phyloP scores from a whole-genome alignment of 2,888 invertebrate species.

The Smittia sp. region DNA sequence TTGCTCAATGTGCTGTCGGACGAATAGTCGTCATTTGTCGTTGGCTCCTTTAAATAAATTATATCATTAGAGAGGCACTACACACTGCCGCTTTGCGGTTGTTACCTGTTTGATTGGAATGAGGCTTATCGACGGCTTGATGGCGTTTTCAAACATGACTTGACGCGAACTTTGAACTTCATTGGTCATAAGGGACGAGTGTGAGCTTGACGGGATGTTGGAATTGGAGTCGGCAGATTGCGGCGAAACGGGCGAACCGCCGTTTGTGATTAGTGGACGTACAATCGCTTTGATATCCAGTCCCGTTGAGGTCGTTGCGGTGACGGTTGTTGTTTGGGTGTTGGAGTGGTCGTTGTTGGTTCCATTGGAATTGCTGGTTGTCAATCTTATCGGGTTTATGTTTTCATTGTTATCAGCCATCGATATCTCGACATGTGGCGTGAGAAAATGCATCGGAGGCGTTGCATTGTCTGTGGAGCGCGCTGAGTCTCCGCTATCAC shows the following conservation, averaged over 20 bases:
- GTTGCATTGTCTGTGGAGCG: slow-evolving; percentile 83
- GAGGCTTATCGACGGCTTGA: slow-evolving; percentile 80
- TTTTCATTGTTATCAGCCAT: slow-evolving; percentile 78
- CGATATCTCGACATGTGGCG: slow-evolving; percentile 88
- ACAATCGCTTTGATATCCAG: slow-evolving; percentile 44
- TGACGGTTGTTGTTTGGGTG: slow-evolving; percentile 43
- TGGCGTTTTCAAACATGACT: slow-evolving; percentile 54
- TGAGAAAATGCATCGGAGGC: slow-evolving; percentile 87
- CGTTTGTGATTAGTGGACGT: slow-evolving; percentile 43
- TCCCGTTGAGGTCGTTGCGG: slow-evolving; percentile 42
- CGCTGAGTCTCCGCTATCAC: slow-evolving; percentile 80
- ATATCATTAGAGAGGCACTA: no score
- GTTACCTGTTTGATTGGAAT: slow-evolving; percentile 79
- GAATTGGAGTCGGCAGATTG: slow-evolving; percentile 77
- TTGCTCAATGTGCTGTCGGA: slow-evolving; percentile 42
- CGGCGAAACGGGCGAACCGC: slow-evolving; percentile 66
- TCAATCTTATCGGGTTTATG: slow-evolving; percentile 20
- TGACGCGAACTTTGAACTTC: slow-evolving; percentile 46
- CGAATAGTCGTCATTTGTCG: slow-evolving; percentile 45
- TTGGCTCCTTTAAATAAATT: slow-evolving; percentile 44
- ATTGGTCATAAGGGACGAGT: slow-evolving; percentile 55
- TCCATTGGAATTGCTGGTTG: not conserved
- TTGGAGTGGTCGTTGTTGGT: slow-evolving; percentile 33
- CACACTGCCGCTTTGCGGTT: no score
- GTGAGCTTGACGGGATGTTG: slow-evolving; percentile 70